These are phyloP conservation scores for Periparus ater DNA, from an alignment of 2,797 vertebrate genomes.

Conservation along the genomic window DNA sequence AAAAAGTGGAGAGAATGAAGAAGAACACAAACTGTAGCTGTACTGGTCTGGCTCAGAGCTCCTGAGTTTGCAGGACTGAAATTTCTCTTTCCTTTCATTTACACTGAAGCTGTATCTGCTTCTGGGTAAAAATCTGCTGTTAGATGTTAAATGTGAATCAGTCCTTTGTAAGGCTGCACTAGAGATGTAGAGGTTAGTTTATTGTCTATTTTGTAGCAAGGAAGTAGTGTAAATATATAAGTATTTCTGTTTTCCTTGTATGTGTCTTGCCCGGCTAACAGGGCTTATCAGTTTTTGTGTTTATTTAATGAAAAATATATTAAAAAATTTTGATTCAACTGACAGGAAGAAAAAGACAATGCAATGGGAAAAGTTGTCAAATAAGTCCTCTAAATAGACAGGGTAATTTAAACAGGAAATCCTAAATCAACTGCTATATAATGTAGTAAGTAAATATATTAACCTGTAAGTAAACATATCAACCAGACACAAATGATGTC, in stretches of 20 bases:
- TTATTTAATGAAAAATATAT: not conserved
- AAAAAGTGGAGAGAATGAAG: not conserved
- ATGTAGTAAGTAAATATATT: conserved; percentile 12
- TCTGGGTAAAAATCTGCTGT: not conserved
- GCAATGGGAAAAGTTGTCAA: not conserved
- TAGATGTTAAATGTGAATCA: not conserved
- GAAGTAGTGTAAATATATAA: not conserved
- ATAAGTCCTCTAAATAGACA: not conserved
- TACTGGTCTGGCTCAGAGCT: not conserved
- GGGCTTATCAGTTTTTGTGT: not conserved
- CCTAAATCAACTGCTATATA: conserved; percentile 36
- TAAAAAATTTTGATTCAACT: conserved; percentile 15
- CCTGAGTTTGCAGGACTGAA: not conserved
- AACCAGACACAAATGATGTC: not conserved
- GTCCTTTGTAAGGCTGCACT: not conserved
- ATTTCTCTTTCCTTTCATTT: not conserved
- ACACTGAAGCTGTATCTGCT: not conserved
- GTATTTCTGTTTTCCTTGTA: not conserved
- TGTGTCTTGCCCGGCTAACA: not conserved
- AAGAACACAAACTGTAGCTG: not conserved
- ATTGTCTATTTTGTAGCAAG: not conserved
- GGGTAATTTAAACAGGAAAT: conserved; percentile 12
- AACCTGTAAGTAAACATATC: conserved; percentile 5
- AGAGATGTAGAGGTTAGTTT: not conserved
- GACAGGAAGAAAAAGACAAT: not conserved